Base-by-base conservation (phyloP, 2,888 invertebrate species). In the Cheilosia vulpina region DNA sequence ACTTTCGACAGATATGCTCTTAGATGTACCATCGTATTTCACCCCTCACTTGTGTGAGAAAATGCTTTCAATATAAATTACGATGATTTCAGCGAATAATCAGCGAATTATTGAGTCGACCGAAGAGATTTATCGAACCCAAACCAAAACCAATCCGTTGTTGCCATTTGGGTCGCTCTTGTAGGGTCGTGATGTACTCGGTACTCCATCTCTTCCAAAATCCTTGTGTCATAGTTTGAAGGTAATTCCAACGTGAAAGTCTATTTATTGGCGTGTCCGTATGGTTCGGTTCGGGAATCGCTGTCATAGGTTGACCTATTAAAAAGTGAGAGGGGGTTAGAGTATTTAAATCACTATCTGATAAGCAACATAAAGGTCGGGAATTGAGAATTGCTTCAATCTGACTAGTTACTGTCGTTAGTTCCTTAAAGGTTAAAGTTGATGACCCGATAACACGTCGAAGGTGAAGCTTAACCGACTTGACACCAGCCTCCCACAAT, bases 321-420 rank as follows among this genome's bases (percentile, higher is more conserved):
- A 81, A 81, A 62, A 81, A 75, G 19, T 81, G 75, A 15, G 71
- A 53, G 1, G 84, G 83, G 15, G 80, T 78, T 9, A 85, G 50
- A 19, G 75, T 78, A 17, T 81, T 72, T 21, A 41, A 50, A 21
- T 83, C 80, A 6, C 50, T 34, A 43, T 87, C 84, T 45, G 81
- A 71, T 5, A 66, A 45, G 2, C 38, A 13, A 60, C 52, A 66
- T 31, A 76, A 31, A 65, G 79, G 80, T 41, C 73, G 68, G 17
- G 81, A 87, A 38, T 87, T 87, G 0, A 87, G n/a, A 15, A 87
- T 76, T 3, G 87, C 66, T 76, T 79, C 71, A 9, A 84, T 60
- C 41, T 41, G 41, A 41, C 41, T 41, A 41, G 41, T 41, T 41
- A 41, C 41, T 41, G 41, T 41, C 15, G 41, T 41, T 4, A 41